Percentiles rank a stretch among this genome's conserved stretches.
Conservation (phyloP, 2,888 invertebrate genomes). For the Coremacera marginata region DNA sequence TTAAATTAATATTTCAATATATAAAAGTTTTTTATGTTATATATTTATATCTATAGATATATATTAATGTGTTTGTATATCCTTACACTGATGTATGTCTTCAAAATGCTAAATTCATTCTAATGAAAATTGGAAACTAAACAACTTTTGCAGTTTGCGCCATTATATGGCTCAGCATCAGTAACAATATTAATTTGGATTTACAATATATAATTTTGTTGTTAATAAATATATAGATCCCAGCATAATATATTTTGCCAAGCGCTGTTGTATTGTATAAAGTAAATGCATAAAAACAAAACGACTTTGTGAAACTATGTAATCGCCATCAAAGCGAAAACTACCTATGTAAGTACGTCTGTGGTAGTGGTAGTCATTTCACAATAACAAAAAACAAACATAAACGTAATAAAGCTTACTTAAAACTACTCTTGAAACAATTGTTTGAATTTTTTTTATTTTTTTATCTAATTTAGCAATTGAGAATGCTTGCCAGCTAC, state of each 20-base stretch:
- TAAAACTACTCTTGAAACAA: background rate
- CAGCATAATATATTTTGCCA: background rate
- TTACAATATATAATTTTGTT: background rate
- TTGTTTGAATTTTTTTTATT: background rate
- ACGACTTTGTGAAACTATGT: background rate
- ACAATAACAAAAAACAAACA: constrained; percentile 23
- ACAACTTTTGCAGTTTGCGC: background rate
- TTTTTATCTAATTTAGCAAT: constrained; percentile 23
- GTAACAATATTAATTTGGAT: background rate
- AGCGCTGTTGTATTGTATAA: constrained; percentile 19
- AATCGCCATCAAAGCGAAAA: background rate
- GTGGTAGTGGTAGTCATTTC: constrained; percentile 17
- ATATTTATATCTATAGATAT: background rate
- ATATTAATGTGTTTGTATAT: too few relatives aligned
- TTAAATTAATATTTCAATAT: constrained; percentile 2
- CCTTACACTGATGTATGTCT: too few relatives aligned
- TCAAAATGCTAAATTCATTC: too few relatives aligned
- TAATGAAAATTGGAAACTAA: background rate
- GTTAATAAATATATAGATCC: background rate
- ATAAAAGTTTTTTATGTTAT: constrained; percentile 1
- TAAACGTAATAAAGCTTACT: constrained; percentile 15
- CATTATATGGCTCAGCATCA: constrained; percentile 7
- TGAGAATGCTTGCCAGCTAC: background rate
- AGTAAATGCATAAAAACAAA: background rate
- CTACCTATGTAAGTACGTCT: background rate